phyloP scores from a whole-genome alignment of 2,888 invertebrate species.

The Drosophila histrio region DNA sequence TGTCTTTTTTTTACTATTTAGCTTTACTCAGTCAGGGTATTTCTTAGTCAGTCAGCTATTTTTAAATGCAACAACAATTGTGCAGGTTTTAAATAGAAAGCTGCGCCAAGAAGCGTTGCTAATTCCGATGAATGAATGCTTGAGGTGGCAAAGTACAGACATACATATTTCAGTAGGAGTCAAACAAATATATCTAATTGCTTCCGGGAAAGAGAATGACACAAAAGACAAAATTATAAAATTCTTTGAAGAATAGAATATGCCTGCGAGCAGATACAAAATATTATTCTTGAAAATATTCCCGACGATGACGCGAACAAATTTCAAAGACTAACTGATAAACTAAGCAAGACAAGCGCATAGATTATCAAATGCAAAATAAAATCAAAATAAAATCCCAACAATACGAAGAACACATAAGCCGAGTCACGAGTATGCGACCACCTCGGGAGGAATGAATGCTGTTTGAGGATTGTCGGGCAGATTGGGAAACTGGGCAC shows the following conservation, averaged over 20 bases:
- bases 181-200: constrained; percentile 54
- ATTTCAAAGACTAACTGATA: constrained; percentile 38
- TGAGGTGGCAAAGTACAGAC: constrained; percentile 10
- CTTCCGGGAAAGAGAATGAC: constrained; percentile 61
- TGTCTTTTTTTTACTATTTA: too few relatives aligned
- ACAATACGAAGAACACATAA: constrained; percentile 14
- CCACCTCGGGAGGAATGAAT: background rate
- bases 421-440: background rate
- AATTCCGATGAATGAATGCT: constrained; percentile 42
- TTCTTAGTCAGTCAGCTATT: background rate
- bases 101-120: background rate
- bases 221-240: constrained; percentile 23
- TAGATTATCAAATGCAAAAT: constrained; percentile 62
- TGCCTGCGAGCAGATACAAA: constrained; percentile 12
- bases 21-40: background rate
- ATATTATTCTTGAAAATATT: constrained; percentile 34
- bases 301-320: constrained; percentile 54
- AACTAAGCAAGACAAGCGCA: constrained; percentile 40
- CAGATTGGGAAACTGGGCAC: constrained; percentile 34
- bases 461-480: background rate
- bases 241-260: constrained; percentile 3
- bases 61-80: background rate
- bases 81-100: constrained; percentile 17
- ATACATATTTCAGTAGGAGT: constrained; percentile 6
- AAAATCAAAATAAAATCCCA: constrained; percentile 50